A percentile compares a stretch with the other conserved stretches of the same genome.
Evolutionary conservation across 2,113 vertebrate species (phyloP).

Genomic region (Ciconia stormi): DNA sequence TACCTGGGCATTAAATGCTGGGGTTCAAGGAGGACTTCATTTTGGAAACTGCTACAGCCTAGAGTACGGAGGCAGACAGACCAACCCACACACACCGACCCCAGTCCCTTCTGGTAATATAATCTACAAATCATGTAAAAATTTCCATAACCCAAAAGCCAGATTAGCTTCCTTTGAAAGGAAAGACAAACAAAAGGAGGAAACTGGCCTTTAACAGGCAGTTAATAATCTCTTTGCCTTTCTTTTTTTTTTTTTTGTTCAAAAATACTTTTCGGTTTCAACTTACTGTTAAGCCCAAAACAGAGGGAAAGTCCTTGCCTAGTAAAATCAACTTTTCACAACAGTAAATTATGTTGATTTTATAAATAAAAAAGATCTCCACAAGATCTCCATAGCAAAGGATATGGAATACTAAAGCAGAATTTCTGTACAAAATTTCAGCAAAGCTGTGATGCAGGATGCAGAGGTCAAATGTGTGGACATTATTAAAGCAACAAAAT

Average conservation of each 20-base stretch:
- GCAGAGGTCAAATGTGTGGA: neutral
- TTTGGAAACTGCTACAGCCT: neutral
- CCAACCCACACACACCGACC: fast-evolving
- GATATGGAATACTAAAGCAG: neutral
- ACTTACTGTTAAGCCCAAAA: neutral
- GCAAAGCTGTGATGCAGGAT: neutral
- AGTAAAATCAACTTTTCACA: neutral
- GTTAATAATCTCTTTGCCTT: neutral
- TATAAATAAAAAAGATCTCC: neutral
- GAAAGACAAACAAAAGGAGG: slow-evolving; percentile 47
- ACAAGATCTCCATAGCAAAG: neutral
- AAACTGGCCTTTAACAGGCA: neutral
- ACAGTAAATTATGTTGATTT: neutral
- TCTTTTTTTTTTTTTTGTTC: neutral
- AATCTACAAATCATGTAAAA: neutral
- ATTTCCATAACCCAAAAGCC: neutral
- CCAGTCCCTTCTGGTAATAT: neutral
- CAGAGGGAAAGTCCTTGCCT: neutral
- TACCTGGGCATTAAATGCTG: neutral
- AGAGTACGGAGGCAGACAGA: fast-evolving
- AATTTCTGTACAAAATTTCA: neutral
- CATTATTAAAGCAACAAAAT: neutral
- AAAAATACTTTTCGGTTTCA: neutral
- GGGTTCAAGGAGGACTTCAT: neutral
- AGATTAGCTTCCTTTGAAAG: slow-evolving; percentile 19